Base-by-base conservation (phyloP, 2,888 invertebrate species). In the Ephialtes manifestator region DNA sequence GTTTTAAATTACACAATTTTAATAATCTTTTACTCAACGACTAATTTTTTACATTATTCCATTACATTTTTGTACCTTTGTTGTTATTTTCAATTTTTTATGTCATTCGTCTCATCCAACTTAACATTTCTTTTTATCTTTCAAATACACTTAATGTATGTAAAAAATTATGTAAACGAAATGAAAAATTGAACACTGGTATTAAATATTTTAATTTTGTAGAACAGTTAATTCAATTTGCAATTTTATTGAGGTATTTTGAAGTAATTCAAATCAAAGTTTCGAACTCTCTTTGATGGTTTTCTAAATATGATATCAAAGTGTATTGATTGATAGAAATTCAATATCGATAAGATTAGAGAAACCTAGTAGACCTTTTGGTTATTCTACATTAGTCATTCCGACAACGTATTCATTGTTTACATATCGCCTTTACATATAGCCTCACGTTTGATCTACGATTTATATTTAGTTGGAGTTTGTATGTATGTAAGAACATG, bases 401-500 rank as follows among this genome's bases (percentile, higher is more conserved):
- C 75, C 35, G n/a, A 18, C 43, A 71, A 71, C 31, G 28, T 48
- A 31, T 71, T 67, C 43, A 76, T 76, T 71, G 72, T 67, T 58
- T 13, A 13, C 65, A 28, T 53, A 67, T 55, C 65, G 43, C 28
- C 15, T 18, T n/a, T n/a, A n/a, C n/a, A n/a, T n/a, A n/a, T n/a
- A 67, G 18, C 39, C 39, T 8, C 10, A 20, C 81, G 68, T 84
- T 81, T 84, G 80, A 84, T 80, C 71, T 43, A 70, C 65, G 67
- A 76, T 81, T 81, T 81, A 81, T 81, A 84, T 84, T 76, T 81
- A 71, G 71, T 46, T 51, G 46, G 3, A n/a, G 51, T 53, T 53
- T 18, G 43, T 53, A 79, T 46, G 43, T 35, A 28, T 51, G 35
- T 35, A 28, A 53, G 55, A 74, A 82, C 71, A 58, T 46, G 63